These are phyloP conservation scores for Plebejus argus DNA, from an alignment of 2,888 invertebrate genomes.

Conservation along the genomic window DNA sequence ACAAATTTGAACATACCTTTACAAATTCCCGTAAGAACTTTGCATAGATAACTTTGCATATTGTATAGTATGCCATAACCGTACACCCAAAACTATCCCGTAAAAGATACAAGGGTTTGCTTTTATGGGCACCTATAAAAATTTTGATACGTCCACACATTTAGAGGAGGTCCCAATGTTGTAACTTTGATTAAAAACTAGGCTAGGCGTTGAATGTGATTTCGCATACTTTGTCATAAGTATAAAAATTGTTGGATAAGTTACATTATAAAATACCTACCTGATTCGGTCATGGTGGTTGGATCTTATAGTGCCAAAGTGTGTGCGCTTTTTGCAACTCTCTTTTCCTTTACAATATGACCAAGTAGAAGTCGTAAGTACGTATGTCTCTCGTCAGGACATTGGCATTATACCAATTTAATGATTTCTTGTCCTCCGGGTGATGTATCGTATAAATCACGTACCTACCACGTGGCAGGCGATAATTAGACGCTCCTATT, in stretches of 20 bases:
- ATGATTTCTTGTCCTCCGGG: neutral
- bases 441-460: constrained; percentile 57
- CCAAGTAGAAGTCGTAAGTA: neutral
- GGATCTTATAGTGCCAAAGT: neutral
- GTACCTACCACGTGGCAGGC: constrained; percentile 57
- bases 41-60: too few relatives aligned
- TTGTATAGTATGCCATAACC: constrained; percentile 26
- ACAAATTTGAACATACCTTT: constrained; percentile 15
- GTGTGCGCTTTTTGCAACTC: neutral
- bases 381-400: neutral
- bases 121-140: constrained; percentile 15
- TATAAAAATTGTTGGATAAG: neutral
- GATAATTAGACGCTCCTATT: constrained; percentile 73
- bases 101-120: constrained; percentile 25
- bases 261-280: neutral
- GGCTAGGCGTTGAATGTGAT: neutral
- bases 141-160: constrained; percentile 5
- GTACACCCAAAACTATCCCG: constrained; percentile 23
- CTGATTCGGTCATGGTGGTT: neutral
- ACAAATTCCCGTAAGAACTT: constrained; percentile 12
- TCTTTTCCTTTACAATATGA: neutral
- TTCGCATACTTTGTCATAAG: neutral
- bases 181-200: constrained; percentile 23
- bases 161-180: neutral
- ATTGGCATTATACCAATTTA: neutral